These are phyloP conservation scores for Falcaria lacertinaria DNA, from an alignment of 2,888 invertebrate species.

Conservation along the genomic window DNA sequence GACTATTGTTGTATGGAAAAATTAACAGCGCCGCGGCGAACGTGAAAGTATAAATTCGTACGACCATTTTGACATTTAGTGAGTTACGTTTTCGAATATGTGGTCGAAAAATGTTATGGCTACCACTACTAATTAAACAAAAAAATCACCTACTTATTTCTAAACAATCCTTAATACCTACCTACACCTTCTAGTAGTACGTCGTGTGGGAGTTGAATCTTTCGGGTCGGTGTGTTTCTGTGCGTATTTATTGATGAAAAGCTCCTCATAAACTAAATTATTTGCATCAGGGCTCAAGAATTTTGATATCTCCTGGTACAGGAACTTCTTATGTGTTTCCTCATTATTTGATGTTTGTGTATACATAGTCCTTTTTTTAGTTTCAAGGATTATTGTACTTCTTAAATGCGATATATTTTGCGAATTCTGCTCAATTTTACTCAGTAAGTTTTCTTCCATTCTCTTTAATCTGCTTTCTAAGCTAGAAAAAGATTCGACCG, in stretches of 20 bases:
- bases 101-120: too few species aligned
- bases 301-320: slow-evolving; percentile 60
- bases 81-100: too few species aligned
- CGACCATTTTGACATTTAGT: too few species aligned
- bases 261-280: slow-evolving; percentile 61
- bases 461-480: slow-evolving; percentile 55
- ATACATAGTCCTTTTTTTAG: slow-evolving; percentile 21
- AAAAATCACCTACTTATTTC: not conserved
- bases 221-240: slow-evolving; percentile 14
- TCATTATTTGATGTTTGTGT: slow-evolving; percentile 44
- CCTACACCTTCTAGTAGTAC: slow-evolving; percentile 36
- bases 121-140: too few species aligned
- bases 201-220: slow-evolving; percentile 34
- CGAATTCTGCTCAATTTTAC: slow-evolving; percentile 62
- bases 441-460: slow-evolving; percentile 55
- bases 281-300: slow-evolving; percentile 54
- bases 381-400: slow-evolving; percentile 20
- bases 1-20: too few species aligned
- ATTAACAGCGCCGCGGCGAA: too few species aligned
- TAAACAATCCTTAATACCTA: slow-evolving; percentile 2
- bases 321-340: slow-evolving; percentile 45
- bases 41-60: too few species aligned
- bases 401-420: slow-evolving; percentile 51
- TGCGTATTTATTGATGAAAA: slow-evolving; percentile 54
- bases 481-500: slow-evolving; percentile 42